Evolutionary conservation across 2,888 invertebrate genomes (phyloP).

Genomic region (Drosophila mercatorum): DNA sequence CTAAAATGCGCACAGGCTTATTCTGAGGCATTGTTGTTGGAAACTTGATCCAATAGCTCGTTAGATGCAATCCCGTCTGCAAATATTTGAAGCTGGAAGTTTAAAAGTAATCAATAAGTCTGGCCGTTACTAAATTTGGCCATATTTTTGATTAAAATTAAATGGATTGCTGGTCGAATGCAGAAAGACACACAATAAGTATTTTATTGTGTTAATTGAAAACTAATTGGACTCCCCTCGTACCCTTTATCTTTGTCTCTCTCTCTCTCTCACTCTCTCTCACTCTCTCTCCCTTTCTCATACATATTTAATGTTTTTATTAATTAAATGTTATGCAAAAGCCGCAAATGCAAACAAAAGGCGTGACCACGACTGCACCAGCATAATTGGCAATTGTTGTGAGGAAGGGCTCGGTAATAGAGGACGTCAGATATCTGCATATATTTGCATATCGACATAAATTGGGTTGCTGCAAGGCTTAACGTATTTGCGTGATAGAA

Average conservation of each 20-base stretch:
- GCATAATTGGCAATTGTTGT: constrained; percentile 43
- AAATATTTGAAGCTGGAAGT: constrained; percentile 5
- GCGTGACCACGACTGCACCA: constrained; percentile 22
- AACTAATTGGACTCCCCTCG: constrained; percentile 34
- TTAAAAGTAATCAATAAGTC: constrained; percentile 22
- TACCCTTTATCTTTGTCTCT: too few species aligned
- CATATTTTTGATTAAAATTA: not conserved
- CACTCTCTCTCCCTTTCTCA: not conserved
- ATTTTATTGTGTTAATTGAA: constrained; percentile 36
- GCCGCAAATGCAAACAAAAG: constrained; percentile 2
- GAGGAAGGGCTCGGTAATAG: too few species aligned
- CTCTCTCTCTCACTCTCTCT: too few species aligned
- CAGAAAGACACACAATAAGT: constrained; percentile 21
- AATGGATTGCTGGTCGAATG: constrained; percentile 17
- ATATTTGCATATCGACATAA: constrained; percentile 20
- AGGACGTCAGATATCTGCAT: not conserved
- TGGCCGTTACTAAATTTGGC: not conserved
- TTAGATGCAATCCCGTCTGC: not conserved
- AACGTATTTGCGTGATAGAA: too few species aligned
- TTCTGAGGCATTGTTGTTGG: not conserved
- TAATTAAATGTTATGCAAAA: constrained; percentile 42
- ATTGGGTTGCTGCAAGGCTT: constrained; percentile 5
- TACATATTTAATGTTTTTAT: constrained; percentile 57
- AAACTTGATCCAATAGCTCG: not conserved
- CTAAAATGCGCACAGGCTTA: not conserved